Evolutionary conservation across 2,113 vertebrate species (phyloP).

Genomic region (Amazona guildingii): DNA sequence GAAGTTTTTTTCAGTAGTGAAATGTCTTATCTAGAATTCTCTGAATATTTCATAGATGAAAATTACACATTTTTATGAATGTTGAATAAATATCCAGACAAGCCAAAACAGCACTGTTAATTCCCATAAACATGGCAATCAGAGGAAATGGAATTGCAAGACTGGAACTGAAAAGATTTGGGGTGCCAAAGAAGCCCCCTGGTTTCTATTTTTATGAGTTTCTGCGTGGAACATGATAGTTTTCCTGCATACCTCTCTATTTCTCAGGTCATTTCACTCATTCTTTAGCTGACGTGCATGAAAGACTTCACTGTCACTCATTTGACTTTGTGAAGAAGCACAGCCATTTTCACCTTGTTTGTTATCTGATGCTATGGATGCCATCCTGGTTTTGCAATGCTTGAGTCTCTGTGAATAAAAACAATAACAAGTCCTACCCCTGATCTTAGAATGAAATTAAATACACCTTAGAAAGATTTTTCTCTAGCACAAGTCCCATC

Average conservation of each 20-base stretch:
- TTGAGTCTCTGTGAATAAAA: not conserved
- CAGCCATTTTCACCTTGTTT: not conserved
- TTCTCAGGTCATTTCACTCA: not conserved
- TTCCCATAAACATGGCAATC: not conserved
- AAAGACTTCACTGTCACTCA: not conserved
- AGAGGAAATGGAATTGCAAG: not conserved
- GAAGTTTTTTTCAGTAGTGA: not conserved
- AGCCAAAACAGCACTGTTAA: not conserved
- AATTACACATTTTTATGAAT: not conserved
- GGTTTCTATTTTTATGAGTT: not conserved
- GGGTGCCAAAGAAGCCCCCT: not conserved
- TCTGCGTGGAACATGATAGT: not conserved
- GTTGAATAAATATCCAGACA: not conserved
- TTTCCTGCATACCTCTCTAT: not conserved
- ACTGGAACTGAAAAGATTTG: not conserved
- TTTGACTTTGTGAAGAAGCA: not conserved
- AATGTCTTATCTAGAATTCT: not conserved
- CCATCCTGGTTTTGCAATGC: not conserved
- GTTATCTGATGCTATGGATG: not conserved
- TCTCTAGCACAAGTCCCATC: not conserved
- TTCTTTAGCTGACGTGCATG: not conserved
- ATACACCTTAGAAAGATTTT: not conserved
- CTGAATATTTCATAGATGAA: not conserved
- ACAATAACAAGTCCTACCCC: not conserved
- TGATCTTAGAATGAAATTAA: not conserved